phyloP scores from a whole-genome alignment of 2,888 invertebrate genomes.

The Drosophila hamatofila region DNA sequence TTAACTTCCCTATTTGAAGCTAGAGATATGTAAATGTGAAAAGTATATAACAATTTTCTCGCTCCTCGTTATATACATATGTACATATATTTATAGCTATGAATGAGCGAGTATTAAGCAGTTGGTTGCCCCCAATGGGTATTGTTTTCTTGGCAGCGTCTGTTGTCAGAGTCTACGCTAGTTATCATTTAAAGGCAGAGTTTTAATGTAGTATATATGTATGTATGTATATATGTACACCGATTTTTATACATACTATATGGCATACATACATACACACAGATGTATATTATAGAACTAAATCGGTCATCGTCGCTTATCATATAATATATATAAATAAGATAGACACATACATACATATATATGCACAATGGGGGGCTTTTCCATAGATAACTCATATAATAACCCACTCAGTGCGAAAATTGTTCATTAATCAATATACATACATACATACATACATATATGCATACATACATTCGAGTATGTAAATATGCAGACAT shows the following conservation, averaged over 20 bases:
- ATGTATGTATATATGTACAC: neutral
- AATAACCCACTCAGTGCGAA: conserved; percentile 53
- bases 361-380: conserved; percentile 18
- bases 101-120: neutral
- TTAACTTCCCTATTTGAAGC: neutral
- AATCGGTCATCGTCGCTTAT: conserved; percentile 72
- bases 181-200: conserved; percentile 44
- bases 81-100: neutral
- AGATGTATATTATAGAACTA: conserved; percentile 47
- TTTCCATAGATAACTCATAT: conserved; percentile 28
- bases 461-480: neutral
- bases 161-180: conserved; percentile 46
- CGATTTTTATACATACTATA: too few species aligned
- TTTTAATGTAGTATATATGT: conserved; percentile 8
- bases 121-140: neutral
- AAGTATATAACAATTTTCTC: too few species aligned
- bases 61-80: neutral
- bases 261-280: neutral
- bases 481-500: conserved; percentile 19
- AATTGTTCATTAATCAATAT: conserved; percentile 72
- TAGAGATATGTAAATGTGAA: neutral
- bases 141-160: conserved; percentile 43
- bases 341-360: neutral
- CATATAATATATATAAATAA: conserved; percentile 19
- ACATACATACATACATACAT: neutral